Base-by-base conservation (phyloP, 2,888 invertebrate genomes). In the Pyrochroa serraticornis region DNA sequence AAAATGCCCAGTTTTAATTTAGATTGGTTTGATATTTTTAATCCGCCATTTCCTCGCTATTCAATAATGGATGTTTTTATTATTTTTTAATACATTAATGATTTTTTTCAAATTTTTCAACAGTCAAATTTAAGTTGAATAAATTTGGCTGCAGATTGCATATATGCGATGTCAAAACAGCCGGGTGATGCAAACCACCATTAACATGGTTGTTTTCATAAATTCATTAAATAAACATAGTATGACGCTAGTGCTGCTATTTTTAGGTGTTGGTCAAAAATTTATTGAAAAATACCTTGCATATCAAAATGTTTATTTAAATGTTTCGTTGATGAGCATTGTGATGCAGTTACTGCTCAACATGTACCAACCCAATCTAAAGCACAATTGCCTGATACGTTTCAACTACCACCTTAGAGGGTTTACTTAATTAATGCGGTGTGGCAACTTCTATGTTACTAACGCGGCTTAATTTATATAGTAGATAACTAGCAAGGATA, bases 341-440 rank as follows among this genome's bases (percentile, higher is more conserved):
- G 48, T 52, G 58, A 58, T 58, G 52, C 52, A 55, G 42, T 48
- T 43, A 36, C 53, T 58, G 31, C 41, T 49, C 41, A 58, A 58
- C 53, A 58, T 58, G 53, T 49, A 49, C 53, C 58, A 52, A 52
- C 52, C 52, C 58, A 58, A 54, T 58, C 58, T 58, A 53, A 58
- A 53, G 58, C 53, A 58, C 53, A 58, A 58, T 54, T 58, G 53
- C 49, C 49, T 58, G 58, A 60, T 67, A 65, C 67, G 64, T 66
- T 66, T 66, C 63, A 66, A 61, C 64, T 62, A 62, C 65, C 60
- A 67, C 65, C 66, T 66, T 61, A 53, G 66, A 63, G 67, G 65
- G 60, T 65, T 64, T 47, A 63, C 62, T 68, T 68, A 68, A 68
- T 68, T 68, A 66, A 68, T 68, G 68, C 68, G 66, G 60, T 64